Evolutionary conservation across 2,113 vertebrate genomes (phyloP), one percentile per base, ranked within the genome.

Genomic region (Bufo bufo): DNA sequence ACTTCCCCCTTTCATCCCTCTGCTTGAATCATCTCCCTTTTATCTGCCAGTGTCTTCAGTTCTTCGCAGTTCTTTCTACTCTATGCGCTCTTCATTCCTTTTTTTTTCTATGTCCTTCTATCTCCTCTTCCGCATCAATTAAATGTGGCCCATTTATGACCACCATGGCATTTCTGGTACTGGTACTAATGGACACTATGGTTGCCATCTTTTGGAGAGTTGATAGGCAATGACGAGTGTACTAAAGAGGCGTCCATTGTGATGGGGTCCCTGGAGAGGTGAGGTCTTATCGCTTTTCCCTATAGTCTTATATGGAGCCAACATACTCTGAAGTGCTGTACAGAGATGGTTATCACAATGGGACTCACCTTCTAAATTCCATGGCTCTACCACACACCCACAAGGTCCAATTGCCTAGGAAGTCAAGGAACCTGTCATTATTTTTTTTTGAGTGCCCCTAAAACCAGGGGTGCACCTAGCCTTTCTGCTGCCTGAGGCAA

Each of bases 1-100:
- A 50, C 82, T 85, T 85, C 75, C 58, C 19, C 59, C 74, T 50
- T 66, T 63, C 47, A 81, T 61, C 69, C 50, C 49, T 87, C 65
- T 52, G 19, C 66, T 71, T 1, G n/a, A 19, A 19, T 54, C 79
- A n/a, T 75, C 66, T 69, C 69, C 61, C 69, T 82, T 69, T 74
- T 75, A 87, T 59, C 66, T 47, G 52, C 65, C 49, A 56, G 19
- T 63, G 52, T 50, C 59, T 78, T 49, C 58, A 71, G 49, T 84
- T 71, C 66, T 84, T 84, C 45, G 19, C 20, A 83, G 63, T 45
- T 59, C 61, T 69, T 84, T 84, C 61, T 83, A 69, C 47, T 65
- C 13, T 23, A 69, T 20, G 69, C 65, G 6, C n/a, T 54, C 47
- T 84, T 84, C 52, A 84, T 82, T 78, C 58, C 4, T 12, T 13